phyloP scores from a whole-genome alignment of 1,140 invertebrate genomes.

The Lethocerus indicus region DNA sequence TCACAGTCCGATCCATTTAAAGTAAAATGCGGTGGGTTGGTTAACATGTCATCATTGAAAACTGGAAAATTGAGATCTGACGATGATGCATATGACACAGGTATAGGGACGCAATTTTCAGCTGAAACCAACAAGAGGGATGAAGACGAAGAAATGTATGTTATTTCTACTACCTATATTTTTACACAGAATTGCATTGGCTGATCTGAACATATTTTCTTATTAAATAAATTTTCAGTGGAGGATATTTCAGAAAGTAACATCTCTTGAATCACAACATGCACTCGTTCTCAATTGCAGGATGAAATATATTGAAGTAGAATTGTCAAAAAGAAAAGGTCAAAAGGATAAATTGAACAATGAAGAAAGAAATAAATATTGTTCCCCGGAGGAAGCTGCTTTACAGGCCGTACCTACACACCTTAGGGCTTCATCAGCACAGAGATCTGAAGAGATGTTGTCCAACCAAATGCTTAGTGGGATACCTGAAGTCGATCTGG shows the following conservation, averaged over 20 bases:
- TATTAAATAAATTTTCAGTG: neutral
- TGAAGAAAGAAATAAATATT: constrained; percentile 40
- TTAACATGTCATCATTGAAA: constrained; percentile 78
- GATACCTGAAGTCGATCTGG: constrained; percentile 98
- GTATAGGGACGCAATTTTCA: constrained; percentile 92
- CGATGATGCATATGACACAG: constrained; percentile 75
- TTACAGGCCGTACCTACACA: constrained; percentile 73
- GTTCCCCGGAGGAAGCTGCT: constrained; percentile 73
- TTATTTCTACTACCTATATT: constrained; percentile 6
- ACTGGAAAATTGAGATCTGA: constrained; percentile 50
- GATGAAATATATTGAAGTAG: constrained; percentile 94
- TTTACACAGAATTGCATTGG: neutral
- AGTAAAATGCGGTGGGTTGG: constrained; percentile 71
- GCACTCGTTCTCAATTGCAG: constrained; percentile 23
- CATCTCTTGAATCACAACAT: neutral
- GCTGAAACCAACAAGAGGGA: constrained; percentile 95
- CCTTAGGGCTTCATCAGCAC: constrained; percentile 59
- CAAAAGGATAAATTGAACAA: constrained; percentile 24
- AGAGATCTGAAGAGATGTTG: constrained; percentile 88
- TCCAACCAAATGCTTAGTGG: constrained; percentile 99
- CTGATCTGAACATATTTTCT: neutral
- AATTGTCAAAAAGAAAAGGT: constrained; percentile 75
- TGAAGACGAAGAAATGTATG: constrained; percentile 94
- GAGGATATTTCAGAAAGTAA: neutral
- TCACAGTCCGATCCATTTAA: constrained; percentile 55